Evolutionary conservation across 2,888 invertebrate genomes (phyloP), one percentile per base, ranked within the genome.

Genomic region (Tenthredo scrophulariae): DNA sequence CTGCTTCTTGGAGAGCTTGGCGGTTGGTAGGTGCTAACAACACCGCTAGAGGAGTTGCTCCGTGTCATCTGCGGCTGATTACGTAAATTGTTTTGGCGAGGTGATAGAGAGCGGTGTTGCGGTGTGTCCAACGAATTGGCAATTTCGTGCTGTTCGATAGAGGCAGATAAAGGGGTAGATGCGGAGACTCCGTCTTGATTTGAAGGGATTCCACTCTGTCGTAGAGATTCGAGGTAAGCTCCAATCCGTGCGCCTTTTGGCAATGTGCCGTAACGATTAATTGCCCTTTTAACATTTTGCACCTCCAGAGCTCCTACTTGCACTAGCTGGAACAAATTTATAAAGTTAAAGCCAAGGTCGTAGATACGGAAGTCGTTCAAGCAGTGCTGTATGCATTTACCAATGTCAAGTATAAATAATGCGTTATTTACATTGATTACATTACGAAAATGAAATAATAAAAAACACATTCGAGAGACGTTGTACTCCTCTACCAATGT

Each of bases 171-270:
- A 70, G 88, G 86, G 72, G 85, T 85, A 15, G 87, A 86, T 10
- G 89, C 84, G 37, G 88, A 77, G 84, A 89, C 54, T 83, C 88
- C 87, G 86, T 94, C 94, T 84, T 94, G 94, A 87, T 92, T 93
- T 1, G 94, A 93, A 86, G 95, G 94, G 90, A 94, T 93, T 79
- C 96, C 97, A 91, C 97, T 97, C 91, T 98, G 97, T 72, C 98
- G 96, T 91, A 99, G 95, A 6, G 98, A 98, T 93, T 99, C 99
- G 84, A 99, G 94, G 94, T 98, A 99, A 7, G 99, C 99, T 46
- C 99, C 99, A 89, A 99, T 99, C 88, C 99, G 95, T 13, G 98
- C 98, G 77, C 97, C 98, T 94, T 99, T 99, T 0, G 99, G 99
- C 91, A 99, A 94, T 13, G 99, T 99, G 26, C 99, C 99, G 93